Percentiles rank a stretch among this genome's conserved stretches.
phyloP scores from a whole-genome alignment of 2,888 invertebrate species.

The Pachycephus smyrnensis region DNA sequence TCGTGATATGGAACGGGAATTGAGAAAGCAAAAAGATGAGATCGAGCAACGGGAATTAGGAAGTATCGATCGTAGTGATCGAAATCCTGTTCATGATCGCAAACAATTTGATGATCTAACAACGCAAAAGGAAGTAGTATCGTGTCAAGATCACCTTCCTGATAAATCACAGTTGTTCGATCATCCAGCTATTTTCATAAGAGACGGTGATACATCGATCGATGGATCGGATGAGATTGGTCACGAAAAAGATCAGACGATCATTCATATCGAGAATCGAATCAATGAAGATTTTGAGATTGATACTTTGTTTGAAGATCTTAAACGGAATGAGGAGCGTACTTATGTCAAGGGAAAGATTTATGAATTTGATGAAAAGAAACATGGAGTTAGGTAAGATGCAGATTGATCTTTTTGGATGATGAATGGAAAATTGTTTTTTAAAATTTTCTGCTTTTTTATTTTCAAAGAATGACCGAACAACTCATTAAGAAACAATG shows the following conservation, averaged over 20 bases:
- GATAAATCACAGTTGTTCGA: not conserved
- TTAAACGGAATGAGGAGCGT: slow-evolving; percentile 18
- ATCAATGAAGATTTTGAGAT: not conserved
- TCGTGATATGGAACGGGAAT: not conserved
- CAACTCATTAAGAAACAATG: slow-evolving; percentile 84
- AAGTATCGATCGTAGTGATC: not conserved
- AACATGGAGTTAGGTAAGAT: slow-evolving; percentile 52
- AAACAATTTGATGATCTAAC: not conserved
- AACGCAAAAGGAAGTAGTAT: not conserved
- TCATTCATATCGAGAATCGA: not conserved
- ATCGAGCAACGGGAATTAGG: not conserved
- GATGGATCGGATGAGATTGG: not conserved
- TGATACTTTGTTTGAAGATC: not conserved
- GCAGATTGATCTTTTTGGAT: not conserved
- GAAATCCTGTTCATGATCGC: not conserved
- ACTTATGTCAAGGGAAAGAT: slow-evolving; percentile 48
- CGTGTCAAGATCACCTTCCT: not conserved
- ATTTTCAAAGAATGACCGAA: slow-evolving; percentile 80
- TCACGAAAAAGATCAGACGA: not conserved
- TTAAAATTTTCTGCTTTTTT: not conserved
- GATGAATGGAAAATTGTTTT: not conserved
- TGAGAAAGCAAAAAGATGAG: not conserved
- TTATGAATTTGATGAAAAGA: slow-evolving; percentile 56
- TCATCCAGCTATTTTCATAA: not conserved
- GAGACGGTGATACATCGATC: not conserved